A percentile compares a stretch with the other conserved stretches of the same genome.
These are phyloP conservation scores for Eptesicus fuscus DNA, from an alignment of 2,113 vertebrate species.

Conservation along the genomic window DNA sequence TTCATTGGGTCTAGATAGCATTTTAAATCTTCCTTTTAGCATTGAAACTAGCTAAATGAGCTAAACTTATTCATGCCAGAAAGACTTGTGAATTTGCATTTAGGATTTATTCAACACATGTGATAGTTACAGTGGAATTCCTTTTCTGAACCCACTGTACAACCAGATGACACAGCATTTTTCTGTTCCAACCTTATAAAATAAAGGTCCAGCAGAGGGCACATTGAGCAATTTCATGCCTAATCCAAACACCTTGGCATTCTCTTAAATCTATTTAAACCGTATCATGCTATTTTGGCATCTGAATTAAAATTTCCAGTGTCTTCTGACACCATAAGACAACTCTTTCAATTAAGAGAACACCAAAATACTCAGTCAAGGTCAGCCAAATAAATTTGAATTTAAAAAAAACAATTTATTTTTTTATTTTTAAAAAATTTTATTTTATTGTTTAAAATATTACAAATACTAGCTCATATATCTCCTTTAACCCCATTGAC, in stretches of 20 bases:
- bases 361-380: slow-evolving; percentile 40
- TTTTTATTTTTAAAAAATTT: no score
- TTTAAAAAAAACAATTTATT: slow-evolving; percentile 31
- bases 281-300: slow-evolving; percentile 32
- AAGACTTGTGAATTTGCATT: slow-evolving; percentile 3
- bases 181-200: slow-evolving; percentile 25
- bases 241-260: slow-evolving; percentile 1
- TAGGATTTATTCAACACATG: background rate
- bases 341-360: slow-evolving; percentile 56
- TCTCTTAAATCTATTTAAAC: slow-evolving; percentile 41
- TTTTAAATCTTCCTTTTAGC: slow-evolving; percentile 30
- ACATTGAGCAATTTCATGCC: slow-evolving; percentile 35
- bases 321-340: slow-evolving; percentile 41
- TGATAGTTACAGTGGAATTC: slow-evolving; percentile 4
- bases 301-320: slow-evolving; percentile 35
- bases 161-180: slow-evolving; percentile 38
- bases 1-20: background rate
- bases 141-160: slow-evolving; percentile 10
- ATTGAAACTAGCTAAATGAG: slow-evolving; percentile 39
- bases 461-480: no score
- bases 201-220: slow-evolving; percentile 58
- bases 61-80: background rate
- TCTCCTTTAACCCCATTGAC: no score
- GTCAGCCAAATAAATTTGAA: slow-evolving; percentile 56
- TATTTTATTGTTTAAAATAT: no score